Evolutionary conservation across 2,888 invertebrate genomes (phyloP).

Genomic region (Melolontha melolontha): DNA sequence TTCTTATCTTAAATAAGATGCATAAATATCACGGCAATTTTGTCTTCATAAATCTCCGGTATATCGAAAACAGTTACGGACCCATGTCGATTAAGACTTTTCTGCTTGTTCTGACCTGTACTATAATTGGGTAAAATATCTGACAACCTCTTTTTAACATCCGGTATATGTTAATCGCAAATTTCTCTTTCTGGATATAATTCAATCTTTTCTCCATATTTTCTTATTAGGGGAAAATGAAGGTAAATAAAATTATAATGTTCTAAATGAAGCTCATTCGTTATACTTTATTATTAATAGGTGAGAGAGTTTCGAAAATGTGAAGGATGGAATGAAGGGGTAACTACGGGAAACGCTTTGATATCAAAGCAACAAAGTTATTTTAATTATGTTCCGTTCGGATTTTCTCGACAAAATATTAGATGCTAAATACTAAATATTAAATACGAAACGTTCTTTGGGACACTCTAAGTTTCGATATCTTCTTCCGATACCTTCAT

Average conservation of each 20-base stretch:
- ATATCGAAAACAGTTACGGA: too few species aligned
- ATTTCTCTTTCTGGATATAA: constrained; percentile 17
- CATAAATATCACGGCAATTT: too few species aligned
- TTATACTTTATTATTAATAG: constrained; percentile 31
- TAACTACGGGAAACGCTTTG: not conserved
- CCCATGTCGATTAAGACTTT: too few species aligned
- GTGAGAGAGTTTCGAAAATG: not conserved
- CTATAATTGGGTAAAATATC: too few species aligned
- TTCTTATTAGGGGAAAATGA: constrained; percentile 24
- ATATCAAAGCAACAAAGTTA: constrained; percentile 18
- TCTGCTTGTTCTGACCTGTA: too few species aligned
- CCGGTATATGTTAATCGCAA: constrained; percentile 18
- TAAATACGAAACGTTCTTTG: too few species aligned
- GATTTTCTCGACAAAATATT: constrained; percentile 8
- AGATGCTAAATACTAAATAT: not conserved
- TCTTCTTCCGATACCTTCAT: too few species aligned
- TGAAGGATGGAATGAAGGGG: not conserved
- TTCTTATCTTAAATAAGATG: too few species aligned
- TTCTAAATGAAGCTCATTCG: constrained; percentile 31
- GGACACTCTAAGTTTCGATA: too few species aligned
- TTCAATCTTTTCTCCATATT: constrained; percentile 33
- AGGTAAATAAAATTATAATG: constrained; percentile 36
- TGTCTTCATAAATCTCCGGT: too few species aligned
- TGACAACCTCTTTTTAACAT: too few species aligned
- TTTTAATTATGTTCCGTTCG: constrained; percentile 17